Evolutionary conservation across 2,113 vertebrate genomes (phyloP).

Genomic region (Brevimyrus niger): DNA sequence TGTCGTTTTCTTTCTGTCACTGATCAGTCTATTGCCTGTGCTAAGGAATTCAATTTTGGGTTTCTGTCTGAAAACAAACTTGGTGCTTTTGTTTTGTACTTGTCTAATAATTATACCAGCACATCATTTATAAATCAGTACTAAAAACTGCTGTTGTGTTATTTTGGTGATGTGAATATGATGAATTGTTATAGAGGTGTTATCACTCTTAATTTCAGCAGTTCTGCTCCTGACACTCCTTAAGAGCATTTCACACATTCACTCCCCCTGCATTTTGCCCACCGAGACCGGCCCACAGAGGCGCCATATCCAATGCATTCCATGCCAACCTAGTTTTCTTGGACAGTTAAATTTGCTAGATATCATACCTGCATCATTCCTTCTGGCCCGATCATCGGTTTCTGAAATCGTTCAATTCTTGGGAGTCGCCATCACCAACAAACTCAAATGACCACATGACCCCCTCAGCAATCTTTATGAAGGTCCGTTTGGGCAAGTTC

Average conservation of each 20-base stretch:
- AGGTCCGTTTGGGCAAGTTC: neutral
- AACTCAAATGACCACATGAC: neutral
- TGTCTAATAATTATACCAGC: neutral
- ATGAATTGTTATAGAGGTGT: neutral
- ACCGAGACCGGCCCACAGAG: neutral
- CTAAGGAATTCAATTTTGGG: neutral
- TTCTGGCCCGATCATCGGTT: neutral
- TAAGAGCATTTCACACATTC: neutral
- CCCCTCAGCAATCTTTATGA: neutral
- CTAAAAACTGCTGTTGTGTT: neutral
- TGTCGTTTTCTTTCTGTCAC: neutral
- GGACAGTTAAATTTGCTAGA: neutral
- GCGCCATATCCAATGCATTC: neutral
- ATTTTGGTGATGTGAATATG: neutral
- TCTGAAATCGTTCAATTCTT: neutral
- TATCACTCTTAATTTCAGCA: neutral
- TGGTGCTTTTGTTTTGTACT: neutral
- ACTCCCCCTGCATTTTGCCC: neutral
- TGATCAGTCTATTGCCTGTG: neutral
- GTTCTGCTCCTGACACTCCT: neutral
- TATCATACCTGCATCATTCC: neutral
- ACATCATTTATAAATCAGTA: neutral
- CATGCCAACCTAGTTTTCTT: neutral
- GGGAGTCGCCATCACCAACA: neutral
- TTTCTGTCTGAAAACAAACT: neutral